These are phyloP conservation scores for Pocillopora damicornis DNA, from an alignment of 64 coral and sea anemone genomes.

Conservation along the genomic window DNA sequence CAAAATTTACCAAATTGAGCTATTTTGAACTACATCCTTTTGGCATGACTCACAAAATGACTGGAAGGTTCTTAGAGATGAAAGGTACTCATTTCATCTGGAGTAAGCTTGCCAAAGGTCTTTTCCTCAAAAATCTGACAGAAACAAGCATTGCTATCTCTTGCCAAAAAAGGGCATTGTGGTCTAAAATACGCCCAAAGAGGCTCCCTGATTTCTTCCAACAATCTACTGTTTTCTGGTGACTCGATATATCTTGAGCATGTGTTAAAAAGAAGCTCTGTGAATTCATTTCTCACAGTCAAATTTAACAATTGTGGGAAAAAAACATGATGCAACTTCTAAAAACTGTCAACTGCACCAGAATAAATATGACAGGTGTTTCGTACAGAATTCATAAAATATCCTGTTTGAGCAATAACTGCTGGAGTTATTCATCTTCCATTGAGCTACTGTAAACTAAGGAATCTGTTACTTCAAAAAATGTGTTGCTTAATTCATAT, in stretches of 20 bases:
- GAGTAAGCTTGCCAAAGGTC: conserved; percentile 42
- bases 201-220: conserved; percentile 43
- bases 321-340: conserved; percentile 39
- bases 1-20: no score
- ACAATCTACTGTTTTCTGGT: conserved; percentile 31
- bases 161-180: conserved; percentile 42
- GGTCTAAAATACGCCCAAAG: conserved; percentile 43
- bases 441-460: no score
- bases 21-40: no score
- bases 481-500: no score
- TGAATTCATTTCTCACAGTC: conserved; percentile 45
- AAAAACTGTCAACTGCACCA: conserved; percentile 62
- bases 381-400: no score
- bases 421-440: no score
- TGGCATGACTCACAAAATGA: no score
- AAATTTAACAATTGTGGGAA: conserved; percentile 55
- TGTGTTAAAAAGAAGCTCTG: no score
- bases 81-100: conserved; percentile 49
- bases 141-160: conserved; percentile 62
- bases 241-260: conserved; percentile 37
- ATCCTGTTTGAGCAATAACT: no score
- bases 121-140: conserved; percentile 62
- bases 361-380: no score
- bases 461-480: no score
- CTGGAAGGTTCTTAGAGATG: no score